Evolutionary conservation across 2,888 invertebrate genomes (phyloP), one percentile per base, ranked within the genome.

Genomic region (Tetragonula carbonaria): DNA sequence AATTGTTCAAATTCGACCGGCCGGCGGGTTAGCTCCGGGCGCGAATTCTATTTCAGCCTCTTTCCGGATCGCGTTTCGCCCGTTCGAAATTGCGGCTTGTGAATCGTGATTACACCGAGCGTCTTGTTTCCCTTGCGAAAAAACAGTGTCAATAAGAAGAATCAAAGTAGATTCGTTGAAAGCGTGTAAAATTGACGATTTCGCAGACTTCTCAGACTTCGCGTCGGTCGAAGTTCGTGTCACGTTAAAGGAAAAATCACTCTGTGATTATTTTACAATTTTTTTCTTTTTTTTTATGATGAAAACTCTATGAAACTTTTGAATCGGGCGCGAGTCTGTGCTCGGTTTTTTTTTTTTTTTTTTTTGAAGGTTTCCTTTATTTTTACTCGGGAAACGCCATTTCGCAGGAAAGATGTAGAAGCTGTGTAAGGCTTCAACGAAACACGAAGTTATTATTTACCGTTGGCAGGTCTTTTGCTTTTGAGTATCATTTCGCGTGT

Each of bases 1-100:
- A 79, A 73, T 72, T 59, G 87, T 72, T 74, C 57, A 65, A 84
- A 74, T 87, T 80, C 78, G 28, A 72, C 55, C 67, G 63, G 11
- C 72, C n/a, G n/a, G 28, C 16, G 21, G 50, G 51, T 38, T 38
- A 28, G 51, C 33, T n/a, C 0, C 62, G 23, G 23, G 28, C n/a
- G 62, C 18, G 63, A 53, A 77, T 62, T 62, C 70, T 70, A 38
- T 70, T 51, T 14, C 8, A 59, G 23, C 70, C 59, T 28, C 33
- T 59, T 55, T 62, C 68, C 65, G 51, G 23, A 6, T 28, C 28
- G 66, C 67, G 67, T 67, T 76, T 76, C 67, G 28, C 6, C 45
- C 74, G 53, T 66, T 75, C 28, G 21, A 59, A 33, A 59, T 75
- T 50, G 28, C 28, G 28, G 33, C 18, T 62, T 68, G 33, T 59